A percentile compares a stretch with the other conserved stretches of the same genome.
Conservation (phyloP, 2,113 vertebrate genomes). For the Mormoops blainvillei region DNA sequence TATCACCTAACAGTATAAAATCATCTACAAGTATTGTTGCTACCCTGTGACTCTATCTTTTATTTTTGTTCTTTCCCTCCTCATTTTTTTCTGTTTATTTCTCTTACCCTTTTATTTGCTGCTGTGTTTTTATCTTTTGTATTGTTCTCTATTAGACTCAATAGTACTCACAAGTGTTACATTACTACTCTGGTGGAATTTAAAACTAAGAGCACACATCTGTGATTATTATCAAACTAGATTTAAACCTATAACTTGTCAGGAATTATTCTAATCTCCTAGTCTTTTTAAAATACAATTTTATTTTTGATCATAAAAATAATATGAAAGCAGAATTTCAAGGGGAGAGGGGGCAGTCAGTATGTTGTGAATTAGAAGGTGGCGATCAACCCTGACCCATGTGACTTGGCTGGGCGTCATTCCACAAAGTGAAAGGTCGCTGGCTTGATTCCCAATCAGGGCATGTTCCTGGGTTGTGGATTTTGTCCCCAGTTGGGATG, state of each 20-base stretch:
- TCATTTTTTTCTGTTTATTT: background rate
- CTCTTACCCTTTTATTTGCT: background rate
- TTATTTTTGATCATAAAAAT: constrained; percentile 37
- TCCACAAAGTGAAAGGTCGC: too few species aligned
- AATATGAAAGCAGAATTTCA: background rate
- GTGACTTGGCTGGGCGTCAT: too few species aligned
- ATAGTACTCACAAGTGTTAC: background rate
- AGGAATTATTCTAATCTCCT: constrained; percentile 3
- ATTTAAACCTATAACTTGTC: background rate
- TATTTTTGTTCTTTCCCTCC: background rate
- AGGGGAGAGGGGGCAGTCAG: background rate
- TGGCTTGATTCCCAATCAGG: too few species aligned
- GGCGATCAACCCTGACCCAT: background rate
- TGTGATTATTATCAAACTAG: constrained; percentile 10
- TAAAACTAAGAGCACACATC: background rate
- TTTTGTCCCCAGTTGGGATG: too few species aligned
- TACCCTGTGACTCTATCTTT: background rate
- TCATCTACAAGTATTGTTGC: background rate
- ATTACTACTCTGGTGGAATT: background rate
- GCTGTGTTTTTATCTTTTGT: background rate
- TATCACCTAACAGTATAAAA: background rate
- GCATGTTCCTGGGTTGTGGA: too few species aligned
- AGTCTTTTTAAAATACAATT: background rate
- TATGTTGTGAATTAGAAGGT: background rate
- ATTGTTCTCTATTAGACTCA: background rate